phyloP scores from a whole-genome alignment of 2,888 invertebrate species.

The Tinea pellionella region DNA sequence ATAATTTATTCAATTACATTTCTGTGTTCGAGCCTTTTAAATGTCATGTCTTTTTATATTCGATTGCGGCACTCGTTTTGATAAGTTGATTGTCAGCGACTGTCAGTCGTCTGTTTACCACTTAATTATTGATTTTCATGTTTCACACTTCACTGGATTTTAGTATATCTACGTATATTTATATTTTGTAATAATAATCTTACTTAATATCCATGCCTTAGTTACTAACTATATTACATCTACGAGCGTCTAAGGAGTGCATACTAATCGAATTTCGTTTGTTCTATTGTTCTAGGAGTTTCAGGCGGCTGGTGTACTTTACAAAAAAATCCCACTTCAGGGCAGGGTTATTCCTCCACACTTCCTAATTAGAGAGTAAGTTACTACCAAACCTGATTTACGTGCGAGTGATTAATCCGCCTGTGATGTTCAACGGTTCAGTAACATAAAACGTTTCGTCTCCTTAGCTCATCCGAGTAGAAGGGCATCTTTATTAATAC shows the following conservation, averaged over 20 bases:
- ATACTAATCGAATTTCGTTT: not conserved
- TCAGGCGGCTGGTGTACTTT: conserved; percentile 35
- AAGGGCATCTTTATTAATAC: conserved; percentile 18
- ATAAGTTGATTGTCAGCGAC: conserved; percentile 34
- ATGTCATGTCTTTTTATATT: conserved; percentile 6
- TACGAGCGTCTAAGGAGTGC: too few species aligned
- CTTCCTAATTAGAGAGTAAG: conserved; percentile 47
- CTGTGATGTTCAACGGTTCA: conserved; percentile 21
- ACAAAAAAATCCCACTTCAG: conserved; percentile 55
- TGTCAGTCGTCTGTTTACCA: conserved; percentile 26
- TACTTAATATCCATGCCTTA: not conserved
- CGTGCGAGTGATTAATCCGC: conserved; percentile 29
- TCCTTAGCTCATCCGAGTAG: conserved; percentile 27
- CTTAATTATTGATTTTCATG: conserved; percentile 29
- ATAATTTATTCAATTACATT: conserved; percentile 6
- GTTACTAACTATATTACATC: too few species aligned
- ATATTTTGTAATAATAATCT: not conserved
- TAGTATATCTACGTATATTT: conserved; percentile 21
- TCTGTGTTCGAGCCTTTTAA: not conserved
- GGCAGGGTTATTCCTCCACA: conserved; percentile 53
- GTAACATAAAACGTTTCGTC: conserved; percentile 13
- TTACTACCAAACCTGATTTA: conserved; percentile 20
- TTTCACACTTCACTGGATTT: conserved; percentile 33
- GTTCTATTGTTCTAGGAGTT: conserved; percentile 46
- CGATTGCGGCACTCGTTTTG: conserved; percentile 4